Percentiles rank a stretch among this genome's conserved stretches.
These are phyloP conservation scores for Margaritifera margaritifera DNA, from an alignment of 2,888 invertebrate genomes.

Conservation along the genomic window DNA sequence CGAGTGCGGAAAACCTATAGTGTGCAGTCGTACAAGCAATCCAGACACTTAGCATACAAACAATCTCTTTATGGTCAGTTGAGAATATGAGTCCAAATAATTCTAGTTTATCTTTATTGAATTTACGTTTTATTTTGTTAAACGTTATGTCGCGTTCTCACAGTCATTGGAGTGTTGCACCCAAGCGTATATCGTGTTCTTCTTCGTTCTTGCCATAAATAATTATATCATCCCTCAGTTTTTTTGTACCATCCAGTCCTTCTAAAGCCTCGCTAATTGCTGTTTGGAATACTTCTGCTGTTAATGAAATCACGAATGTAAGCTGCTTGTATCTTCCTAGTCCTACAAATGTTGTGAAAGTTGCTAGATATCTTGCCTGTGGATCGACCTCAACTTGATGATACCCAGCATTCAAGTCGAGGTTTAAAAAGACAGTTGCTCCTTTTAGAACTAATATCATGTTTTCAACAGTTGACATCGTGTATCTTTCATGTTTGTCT, in stretches of 20 bases:
- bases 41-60: too few species aligned
- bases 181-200: conserved; percentile 1
- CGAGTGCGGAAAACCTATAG: too few species aligned
- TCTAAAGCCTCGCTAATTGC: not conserved
- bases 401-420: too few species aligned
- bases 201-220: conserved; percentile 1
- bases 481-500: too few species aligned
- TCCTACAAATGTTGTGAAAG: conserved; percentile 30
- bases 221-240: conserved; percentile 3
- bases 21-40: too few species aligned
- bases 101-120: not conserved
- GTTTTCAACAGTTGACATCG: too few species aligned
- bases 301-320: not conserved
- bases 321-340: conserved; percentile 7
- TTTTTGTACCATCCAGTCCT: conserved; percentile 3
- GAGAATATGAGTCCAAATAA: conserved; percentile 20
- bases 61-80: too few species aligned
- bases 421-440: too few species aligned
- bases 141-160: conserved; percentile 3
- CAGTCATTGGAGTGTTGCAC: not conserved
- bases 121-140: conserved; percentile 3
- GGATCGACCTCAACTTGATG: conserved; percentile 24
- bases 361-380: conserved; percentile 27
- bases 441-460: too few species aligned
- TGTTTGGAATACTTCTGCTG: not conserved